A percentile compares a stretch with the other conserved stretches of the same genome.
Evolutionary conservation across 2,113 vertebrate species (phyloP).

Genomic region (Hippocampus abdominalis): DNA sequence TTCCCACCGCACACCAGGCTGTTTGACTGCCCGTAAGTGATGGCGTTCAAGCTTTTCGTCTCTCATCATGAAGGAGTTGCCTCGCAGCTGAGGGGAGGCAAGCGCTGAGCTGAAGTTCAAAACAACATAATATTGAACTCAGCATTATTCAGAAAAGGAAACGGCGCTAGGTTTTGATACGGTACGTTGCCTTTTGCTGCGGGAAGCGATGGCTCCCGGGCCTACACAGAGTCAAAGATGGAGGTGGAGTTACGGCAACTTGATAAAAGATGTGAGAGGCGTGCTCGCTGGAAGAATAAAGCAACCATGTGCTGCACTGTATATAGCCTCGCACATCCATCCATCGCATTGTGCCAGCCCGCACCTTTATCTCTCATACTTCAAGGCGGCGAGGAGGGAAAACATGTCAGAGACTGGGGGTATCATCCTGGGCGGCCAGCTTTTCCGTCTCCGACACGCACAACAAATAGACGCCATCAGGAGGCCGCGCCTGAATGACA

Average conservation of each 20-base stretch:
- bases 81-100: slow-evolving; percentile 57
- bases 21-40: slow-evolving; percentile 71
- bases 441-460: slow-evolving; percentile 50
- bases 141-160: slow-evolving; percentile 76
- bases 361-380: slow-evolving; percentile 66
- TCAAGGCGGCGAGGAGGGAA: slow-evolving; percentile 65
- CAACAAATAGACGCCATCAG: slow-evolving; percentile 60
- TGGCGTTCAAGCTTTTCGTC: slow-evolving; percentile 48
- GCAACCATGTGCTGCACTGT: slow-evolving; percentile 45
- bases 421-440: slow-evolving; percentile 70
- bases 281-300: slow-evolving; percentile 53
- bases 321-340: slow-evolving; percentile 65
- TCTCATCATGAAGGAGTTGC: slow-evolving; percentile 53
- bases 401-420: slow-evolving; percentile 68
- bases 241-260: slow-evolving; percentile 47
- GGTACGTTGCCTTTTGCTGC: slow-evolving; percentile 56
- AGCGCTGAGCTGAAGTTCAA: slow-evolving; percentile 64
- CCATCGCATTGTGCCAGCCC: slow-evolving; percentile 45
- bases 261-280: slow-evolving; percentile 51
- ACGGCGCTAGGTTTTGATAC: slow-evolving; percentile 71
- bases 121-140: slow-evolving; percentile 79
- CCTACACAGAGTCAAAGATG: slow-evolving; percentile 59
- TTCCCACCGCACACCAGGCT: slow-evolving; percentile 54
- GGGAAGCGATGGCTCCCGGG: slow-evolving; percentile 60
- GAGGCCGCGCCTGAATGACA: slow-evolving; percentile 60